Percentiles rank a stretch among this genome's conserved stretches.
Evolutionary conservation across 1,140 invertebrate species (phyloP).

Genomic region (Heliconius himera): DNA sequence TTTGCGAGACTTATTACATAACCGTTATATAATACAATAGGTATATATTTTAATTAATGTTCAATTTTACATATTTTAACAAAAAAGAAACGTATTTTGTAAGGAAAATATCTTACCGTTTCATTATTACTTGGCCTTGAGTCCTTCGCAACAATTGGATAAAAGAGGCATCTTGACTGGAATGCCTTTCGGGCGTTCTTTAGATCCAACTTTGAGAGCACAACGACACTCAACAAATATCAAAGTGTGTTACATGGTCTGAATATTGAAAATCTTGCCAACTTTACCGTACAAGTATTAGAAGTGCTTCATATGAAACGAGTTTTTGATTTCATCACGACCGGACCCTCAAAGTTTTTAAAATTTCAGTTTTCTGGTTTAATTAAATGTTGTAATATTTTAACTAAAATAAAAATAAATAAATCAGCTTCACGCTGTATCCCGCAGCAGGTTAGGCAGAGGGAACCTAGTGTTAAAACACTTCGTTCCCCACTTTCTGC

Average conservation of each 20-base stretch:
- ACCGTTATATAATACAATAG: no score
- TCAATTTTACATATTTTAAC: not conserved
- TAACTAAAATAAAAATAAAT: no score
- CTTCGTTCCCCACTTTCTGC: no score
- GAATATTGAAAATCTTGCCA: constrained; percentile 64
- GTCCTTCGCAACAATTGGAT: constrained; percentile 59
- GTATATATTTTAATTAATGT: not conserved
- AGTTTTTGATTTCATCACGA: constrained; percentile 53
- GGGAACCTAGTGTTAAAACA: no score
- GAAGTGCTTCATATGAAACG: constrained; percentile 53
- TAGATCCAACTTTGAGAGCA: constrained; percentile 50
- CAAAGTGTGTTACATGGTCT: constrained; percentile 58
- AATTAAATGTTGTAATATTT: constrained; percentile 33
- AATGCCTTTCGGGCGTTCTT: constrained; percentile 56
- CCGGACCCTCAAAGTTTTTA: constrained; percentile 1
- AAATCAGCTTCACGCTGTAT: no score
- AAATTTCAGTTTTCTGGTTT: constrained; percentile 37
- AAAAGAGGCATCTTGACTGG: constrained; percentile 58
- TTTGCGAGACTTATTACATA: no score
- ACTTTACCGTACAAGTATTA: constrained; percentile 56
- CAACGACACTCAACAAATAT: constrained; percentile 59
- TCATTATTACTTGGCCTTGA: constrained; percentile 43
- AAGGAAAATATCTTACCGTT: constrained; percentile 39
- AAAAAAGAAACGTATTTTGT: constrained; percentile 5
- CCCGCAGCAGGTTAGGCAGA: no score